Conservation (phyloP, 2,888 invertebrate species). For the Merodon equestris region DNA sequence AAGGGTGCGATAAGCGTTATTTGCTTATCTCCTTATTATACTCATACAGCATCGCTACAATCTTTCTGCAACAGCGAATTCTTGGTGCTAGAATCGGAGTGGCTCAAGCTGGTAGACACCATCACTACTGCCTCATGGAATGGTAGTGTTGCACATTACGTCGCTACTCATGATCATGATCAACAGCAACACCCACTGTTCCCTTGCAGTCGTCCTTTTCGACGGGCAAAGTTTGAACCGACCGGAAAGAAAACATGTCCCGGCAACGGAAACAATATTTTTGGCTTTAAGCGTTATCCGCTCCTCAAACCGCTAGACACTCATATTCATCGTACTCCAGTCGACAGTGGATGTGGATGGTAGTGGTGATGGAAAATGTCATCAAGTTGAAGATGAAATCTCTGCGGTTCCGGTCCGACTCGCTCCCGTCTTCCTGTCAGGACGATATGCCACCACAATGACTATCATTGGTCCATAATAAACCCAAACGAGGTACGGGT, state of each 20-base stretch:
- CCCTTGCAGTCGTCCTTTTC: not conserved
- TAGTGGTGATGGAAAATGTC: conserved; percentile 50
- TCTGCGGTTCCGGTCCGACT: conserved; percentile 54
- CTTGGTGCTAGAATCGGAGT: not conserved
- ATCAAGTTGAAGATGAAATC: conserved; percentile 62
- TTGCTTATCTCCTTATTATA: conserved; percentile 68
- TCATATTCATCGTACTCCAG: too few relatives aligned
- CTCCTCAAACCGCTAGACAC: conserved; percentile 6
- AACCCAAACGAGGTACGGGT: conserved; percentile 43
- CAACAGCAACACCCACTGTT: conserved; percentile 34
- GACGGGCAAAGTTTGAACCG: conserved; percentile 52
- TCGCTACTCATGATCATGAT: conserved; percentile 60
- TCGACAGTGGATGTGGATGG: too few relatives aligned
- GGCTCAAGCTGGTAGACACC: conserved; percentile 14
- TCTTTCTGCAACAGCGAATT: conserved; percentile 34
- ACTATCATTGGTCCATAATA: conserved; percentile 64
- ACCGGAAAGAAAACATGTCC: conserved; percentile 68
- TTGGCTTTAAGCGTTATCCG: conserved; percentile 67
- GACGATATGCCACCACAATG: conserved; percentile 49
- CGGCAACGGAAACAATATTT: conserved; percentile 68
- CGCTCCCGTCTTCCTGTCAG: conserved; percentile 35
- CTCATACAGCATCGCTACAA: conserved; percentile 49
- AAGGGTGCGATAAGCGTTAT: conserved; percentile 68
- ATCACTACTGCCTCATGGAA: too few relatives aligned
- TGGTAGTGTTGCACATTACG: conserved; percentile 34